A percentile compares a stretch with the other conserved stretches of the same genome.
These are phyloP conservation scores for Zhuqinia jingwanae DNA, from an alignment of 2,888 invertebrate genomes.

Conservation along the genomic window DNA sequence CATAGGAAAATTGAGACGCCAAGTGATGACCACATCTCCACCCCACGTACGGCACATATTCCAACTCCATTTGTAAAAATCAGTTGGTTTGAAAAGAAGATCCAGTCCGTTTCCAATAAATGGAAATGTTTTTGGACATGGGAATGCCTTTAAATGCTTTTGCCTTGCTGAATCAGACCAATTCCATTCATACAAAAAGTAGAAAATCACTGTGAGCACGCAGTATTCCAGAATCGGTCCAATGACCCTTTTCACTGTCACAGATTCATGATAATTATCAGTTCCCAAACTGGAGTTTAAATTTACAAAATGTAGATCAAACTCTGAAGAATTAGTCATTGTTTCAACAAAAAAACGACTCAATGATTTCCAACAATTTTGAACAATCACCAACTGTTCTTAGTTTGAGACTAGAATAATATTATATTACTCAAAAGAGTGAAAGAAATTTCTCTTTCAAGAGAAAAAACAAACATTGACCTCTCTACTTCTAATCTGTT, in stretches of 20 bases:
- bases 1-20: conserved; percentile 44
- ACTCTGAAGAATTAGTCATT: too few species aligned
- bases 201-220: background rate
- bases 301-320: too few species aligned
- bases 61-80: conserved; percentile 45
- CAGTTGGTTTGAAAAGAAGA: conserved; percentile 43
- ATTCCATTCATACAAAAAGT: background rate
- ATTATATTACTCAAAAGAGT: too few species aligned
- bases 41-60: conserved; percentile 39
- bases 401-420: too few species aligned
- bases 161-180: background rate
- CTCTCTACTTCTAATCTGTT: too few species aligned
- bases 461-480: too few species aligned
- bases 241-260: background rate
- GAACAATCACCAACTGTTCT: too few species aligned
- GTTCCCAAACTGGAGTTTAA: too few species aligned
- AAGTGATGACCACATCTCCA: background rate
- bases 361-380: too few species aligned
- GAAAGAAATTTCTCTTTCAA: too few species aligned
- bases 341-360: too few species aligned
- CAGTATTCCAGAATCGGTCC: background rate
- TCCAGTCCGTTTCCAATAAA: conserved; percentile 43
- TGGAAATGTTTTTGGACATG: conserved; percentile 44
- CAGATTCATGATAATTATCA: too few species aligned
- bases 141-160: conserved; percentile 12